Evolutionary conservation across 30 jellyfish, hydroid and myxozoan species (phyloP).

Genomic region (Rhopilema esculentum): DNA sequence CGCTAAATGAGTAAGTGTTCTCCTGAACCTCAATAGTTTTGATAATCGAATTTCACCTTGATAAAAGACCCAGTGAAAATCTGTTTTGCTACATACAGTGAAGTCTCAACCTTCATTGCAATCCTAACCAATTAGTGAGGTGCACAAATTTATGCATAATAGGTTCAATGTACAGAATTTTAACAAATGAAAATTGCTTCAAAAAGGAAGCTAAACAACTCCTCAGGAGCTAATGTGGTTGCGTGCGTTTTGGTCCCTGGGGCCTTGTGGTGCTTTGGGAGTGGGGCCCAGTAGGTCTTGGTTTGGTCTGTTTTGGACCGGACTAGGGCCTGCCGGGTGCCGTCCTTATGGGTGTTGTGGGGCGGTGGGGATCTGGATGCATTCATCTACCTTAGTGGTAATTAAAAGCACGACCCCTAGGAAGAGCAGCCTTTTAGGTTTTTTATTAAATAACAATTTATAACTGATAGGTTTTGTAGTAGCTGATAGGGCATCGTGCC

Average conservation of each 20-base stretch:
- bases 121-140: no score
- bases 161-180: not conserved
- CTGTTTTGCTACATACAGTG: no score
- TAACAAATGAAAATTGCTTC: slow-evolving; percentile 29
- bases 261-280: slow-evolving; percentile 18
- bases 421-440: slow-evolving; percentile 30
- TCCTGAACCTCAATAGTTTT: no score
- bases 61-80: no score
- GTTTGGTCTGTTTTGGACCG: slow-evolving; percentile 15
- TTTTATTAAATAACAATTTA: not conserved
- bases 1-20: slow-evolving; percentile 64
- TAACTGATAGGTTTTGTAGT: not conserved
- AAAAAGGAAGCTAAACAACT: slow-evolving; percentile 32
- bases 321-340: slow-evolving; percentile 23
- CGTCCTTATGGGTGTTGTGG: not conserved
- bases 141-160: no score
- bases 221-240: slow-evolving; percentile 36
- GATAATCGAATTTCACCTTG: no score
- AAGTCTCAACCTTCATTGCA: no score
- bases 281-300: slow-evolving; percentile 5
- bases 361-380: slow-evolving; percentile 23
- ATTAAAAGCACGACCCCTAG: slow-evolving; percentile 38
- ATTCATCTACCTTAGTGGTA: slow-evolving; percentile 1
- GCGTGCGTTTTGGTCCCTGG: slow-evolving; percentile 21
- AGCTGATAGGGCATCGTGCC: not conserved